Conservation (phyloP, 2,888 invertebrate genomes). For the Sarcophaga carnaria region DNA sequence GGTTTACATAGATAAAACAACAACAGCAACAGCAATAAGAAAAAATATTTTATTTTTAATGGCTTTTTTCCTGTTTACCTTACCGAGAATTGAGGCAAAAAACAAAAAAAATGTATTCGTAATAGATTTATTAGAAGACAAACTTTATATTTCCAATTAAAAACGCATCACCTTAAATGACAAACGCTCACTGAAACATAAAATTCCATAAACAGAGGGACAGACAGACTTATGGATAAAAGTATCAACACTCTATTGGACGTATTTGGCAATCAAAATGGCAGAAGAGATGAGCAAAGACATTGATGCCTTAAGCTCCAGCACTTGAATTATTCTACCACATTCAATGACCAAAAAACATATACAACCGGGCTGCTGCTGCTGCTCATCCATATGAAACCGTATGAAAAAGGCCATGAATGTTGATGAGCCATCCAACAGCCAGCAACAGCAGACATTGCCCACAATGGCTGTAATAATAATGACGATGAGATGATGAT, state of each 20-base stretch:
- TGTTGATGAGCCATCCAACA: constrained; percentile 51
- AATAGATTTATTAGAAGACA: constrained; percentile 64
- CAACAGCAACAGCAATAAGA: too few species aligned
- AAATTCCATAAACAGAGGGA: constrained; percentile 52
- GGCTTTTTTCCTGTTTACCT: not conserved
- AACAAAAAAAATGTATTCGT: constrained; percentile 11
- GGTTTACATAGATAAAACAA: not conserved
- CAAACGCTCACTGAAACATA: constrained; percentile 30
- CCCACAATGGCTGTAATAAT: too few species aligned
- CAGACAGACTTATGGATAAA: constrained; percentile 22
- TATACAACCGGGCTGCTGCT: constrained; percentile 2
- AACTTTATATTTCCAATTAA: constrained; percentile 70
- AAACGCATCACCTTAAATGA: constrained; percentile 69
- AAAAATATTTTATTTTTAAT: constrained; percentile 35
- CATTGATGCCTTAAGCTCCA: constrained; percentile 65
- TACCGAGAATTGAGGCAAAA: not conserved
- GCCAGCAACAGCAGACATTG: constrained; percentile 4
- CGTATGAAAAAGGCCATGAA: constrained; percentile 57
- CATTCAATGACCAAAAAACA: constrained; percentile 50
- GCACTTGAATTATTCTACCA: constrained; percentile 70
- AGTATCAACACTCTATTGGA: constrained; percentile 21
- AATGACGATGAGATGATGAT: not conserved
- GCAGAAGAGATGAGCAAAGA: constrained; percentile 34
- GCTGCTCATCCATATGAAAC: constrained; percentile 42
- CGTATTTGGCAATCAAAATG: not conserved